A percentile compares a stretch with the other conserved stretches of the same genome.
Conservation (phyloP, 1,140 invertebrate genomes). For the Ceratina japonica region DNA sequence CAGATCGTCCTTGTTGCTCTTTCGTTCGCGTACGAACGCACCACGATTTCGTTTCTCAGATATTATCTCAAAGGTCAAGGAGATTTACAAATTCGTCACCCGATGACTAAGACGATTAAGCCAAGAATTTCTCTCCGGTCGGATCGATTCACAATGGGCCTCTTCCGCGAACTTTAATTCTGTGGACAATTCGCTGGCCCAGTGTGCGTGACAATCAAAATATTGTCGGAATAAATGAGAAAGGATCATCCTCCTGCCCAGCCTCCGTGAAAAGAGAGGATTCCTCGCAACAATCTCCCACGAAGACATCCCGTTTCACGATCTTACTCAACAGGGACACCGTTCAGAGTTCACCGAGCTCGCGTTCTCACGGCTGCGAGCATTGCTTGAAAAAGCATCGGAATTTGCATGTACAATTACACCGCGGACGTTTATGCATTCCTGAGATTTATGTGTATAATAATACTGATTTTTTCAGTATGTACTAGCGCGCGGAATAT, state of each 20-base stretch:
- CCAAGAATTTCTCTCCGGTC: neutral
- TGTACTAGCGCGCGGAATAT: too few species aligned
- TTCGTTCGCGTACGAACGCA: neutral
- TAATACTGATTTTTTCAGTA: too few species aligned
- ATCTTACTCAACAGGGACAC: conserved; percentile 34
- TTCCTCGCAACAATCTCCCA: conserved; percentile 57
- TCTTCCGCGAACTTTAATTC: too few species aligned
- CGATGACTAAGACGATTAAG: neutral
- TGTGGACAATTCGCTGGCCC: too few species aligned
- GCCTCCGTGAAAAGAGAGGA: conserved; percentile 38
- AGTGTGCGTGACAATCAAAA: neutral
- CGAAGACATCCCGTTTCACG: conserved; percentile 49
- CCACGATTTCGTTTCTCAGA: neutral
- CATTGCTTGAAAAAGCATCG: conserved; percentile 1
- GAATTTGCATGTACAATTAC: neutral
- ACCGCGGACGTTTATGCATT: neutral
- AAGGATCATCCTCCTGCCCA: conserved; percentile 27
- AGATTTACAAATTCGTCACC: conserved; percentile 1
- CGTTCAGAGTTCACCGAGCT: conserved; percentile 19
- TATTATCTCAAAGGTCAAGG: conserved; percentile 33
- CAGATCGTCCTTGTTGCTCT: conserved; percentile 53
- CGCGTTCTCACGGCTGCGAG: conserved; percentile 55
- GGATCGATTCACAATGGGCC: neutral
- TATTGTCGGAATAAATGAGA: conserved; percentile 9
- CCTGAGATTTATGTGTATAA: too few species aligned